A percentile compares a stretch with the other conserved stretches of the same genome.
Conservation (phyloP, 2,888 invertebrate genomes). For the Erannis defoliaria region DNA sequence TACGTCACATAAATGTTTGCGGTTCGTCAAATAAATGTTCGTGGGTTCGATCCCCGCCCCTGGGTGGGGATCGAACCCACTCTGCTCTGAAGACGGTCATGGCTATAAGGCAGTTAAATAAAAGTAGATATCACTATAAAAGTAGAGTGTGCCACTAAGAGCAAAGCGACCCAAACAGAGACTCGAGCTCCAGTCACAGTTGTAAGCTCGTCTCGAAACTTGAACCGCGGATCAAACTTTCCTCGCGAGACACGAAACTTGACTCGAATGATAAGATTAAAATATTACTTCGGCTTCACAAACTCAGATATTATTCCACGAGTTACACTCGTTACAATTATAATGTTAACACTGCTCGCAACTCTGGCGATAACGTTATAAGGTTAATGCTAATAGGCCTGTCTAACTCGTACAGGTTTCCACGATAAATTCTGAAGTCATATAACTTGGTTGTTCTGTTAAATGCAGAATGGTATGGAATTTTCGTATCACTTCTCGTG, state of each 20-base stretch:
- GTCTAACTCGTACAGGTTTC: slow-evolving; percentile 51
- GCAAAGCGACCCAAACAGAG: slow-evolving; percentile 39
- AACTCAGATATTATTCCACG: slow-evolving; percentile 68
- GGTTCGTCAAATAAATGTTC: no score
- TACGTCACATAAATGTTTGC: no score
- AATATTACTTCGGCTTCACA: slow-evolving; percentile 77
- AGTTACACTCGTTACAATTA: slow-evolving; percentile 58
- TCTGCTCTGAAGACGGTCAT: no score
- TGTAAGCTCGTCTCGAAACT: slow-evolving; percentile 73
- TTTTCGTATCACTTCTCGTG: slow-evolving; percentile 52
- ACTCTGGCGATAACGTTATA: slow-evolving; percentile 39
- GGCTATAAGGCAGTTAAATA: no score
- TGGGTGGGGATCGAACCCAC: no score
- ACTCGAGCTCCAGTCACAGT: slow-evolving; percentile 62
- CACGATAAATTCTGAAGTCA: slow-evolving; percentile 45
- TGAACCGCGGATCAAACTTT: slow-evolving; percentile 78
- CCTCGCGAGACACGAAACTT: slow-evolving; percentile 78
- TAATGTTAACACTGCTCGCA: slow-evolving; percentile 54
- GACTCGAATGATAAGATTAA: slow-evolving; percentile 82
- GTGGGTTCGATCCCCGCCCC: no score
- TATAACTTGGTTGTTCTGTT: slow-evolving; percentile 53
- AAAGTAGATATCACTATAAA: slow-evolving; percentile 9
- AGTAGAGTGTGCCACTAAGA: slow-evolving; percentile 29
- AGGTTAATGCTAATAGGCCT: slow-evolving; percentile 55
- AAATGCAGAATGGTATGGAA: slow-evolving; percentile 49